Base-by-base conservation (phyloP, 2,113 vertebrate genomes). In the Struthio camelus region DNA sequence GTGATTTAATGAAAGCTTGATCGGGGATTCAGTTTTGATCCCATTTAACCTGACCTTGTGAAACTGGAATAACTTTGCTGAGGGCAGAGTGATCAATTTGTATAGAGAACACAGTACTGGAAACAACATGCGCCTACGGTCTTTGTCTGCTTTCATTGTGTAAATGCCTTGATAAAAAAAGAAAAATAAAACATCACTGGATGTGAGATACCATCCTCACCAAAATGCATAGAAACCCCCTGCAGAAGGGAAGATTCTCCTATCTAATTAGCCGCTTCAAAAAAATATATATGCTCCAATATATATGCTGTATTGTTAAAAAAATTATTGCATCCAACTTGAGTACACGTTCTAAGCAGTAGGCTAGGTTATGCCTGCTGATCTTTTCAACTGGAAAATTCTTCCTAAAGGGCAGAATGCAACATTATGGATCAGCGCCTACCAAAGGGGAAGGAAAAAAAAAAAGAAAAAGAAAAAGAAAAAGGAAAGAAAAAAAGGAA, bases 381-480 rank as follows among this genome's bases (percentile, higher is more conserved):
- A 97, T 95, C 95, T 96, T 97, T 95, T 97, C 95, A 96, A 94
- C 83, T 92, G 88, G 93, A 98, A 97, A 98, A 97, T 97, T 96
- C 93, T 94, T 93, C 81, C 94, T 97, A 96, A 96, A 97, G 94
- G 88, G 94, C 67, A 97, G 76, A 96, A 97, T 93, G 80, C 91
- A 97, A 91, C 87, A 96, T 96, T 98, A 96, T 72, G 95, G 94
- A 97, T 97, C 96, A 95, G 15, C 95, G 91, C 67, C 89, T 75
- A 94, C 44, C 5, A 42, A 91, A 94, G 34, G 42, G 53, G 82
- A 30, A 44, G 82, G 67, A 73, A n/a, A 65, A 28, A 54, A 70
- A 85, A 54, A 59, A 46, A 66, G 62, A 67, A 90, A 67, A 80
- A 40, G 18, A 12, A 6, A 14, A 7, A 46, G 20, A 22, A 15